Percentiles rank a stretch among this genome's conserved stretches.
phyloP scores from a whole-genome alignment of 2,113 vertebrate species.

The Malaclemys terrapin region DNA sequence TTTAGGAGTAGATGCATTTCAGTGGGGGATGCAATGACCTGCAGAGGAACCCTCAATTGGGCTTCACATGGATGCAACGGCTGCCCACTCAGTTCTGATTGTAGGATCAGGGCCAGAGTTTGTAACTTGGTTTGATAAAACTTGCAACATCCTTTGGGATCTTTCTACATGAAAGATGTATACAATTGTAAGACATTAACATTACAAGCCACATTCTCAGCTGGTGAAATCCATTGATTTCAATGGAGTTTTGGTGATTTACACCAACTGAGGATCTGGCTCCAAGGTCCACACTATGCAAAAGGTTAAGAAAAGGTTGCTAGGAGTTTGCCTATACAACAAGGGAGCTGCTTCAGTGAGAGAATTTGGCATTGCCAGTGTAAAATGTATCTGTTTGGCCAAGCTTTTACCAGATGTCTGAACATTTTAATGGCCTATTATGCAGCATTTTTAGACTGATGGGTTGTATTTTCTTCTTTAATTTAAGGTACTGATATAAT shows the following conservation, averaged over 20 bases:
- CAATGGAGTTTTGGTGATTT: neutral
- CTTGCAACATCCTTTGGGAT: neutral
- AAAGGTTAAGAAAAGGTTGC: neutral
- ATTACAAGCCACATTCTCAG: neutral
- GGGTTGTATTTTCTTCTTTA: conserved; percentile 8
- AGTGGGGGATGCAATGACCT: neutral
- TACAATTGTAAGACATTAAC: neutral
- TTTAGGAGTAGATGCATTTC: neutral
- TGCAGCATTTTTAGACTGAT: neutral
- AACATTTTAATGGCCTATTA: neutral
- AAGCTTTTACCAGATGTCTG: neutral
- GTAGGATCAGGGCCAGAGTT: neutral
- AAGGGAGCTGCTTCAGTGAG: neutral
- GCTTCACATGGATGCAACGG: neutral
- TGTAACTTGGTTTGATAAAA: neutral
- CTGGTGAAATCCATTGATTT: neutral
- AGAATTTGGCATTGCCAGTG: neutral
- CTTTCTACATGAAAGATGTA: neutral
- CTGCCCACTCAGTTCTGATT: neutral
- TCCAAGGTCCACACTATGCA: neutral
- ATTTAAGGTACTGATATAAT: neutral
- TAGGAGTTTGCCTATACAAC: neutral
- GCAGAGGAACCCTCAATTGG: rapidly evolving
- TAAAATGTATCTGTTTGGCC: neutral
- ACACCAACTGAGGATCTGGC: neutral